A percentile compares a stretch with the other conserved stretches of the same genome.
phyloP scores from a whole-genome alignment of 2,888 invertebrate genomes.

The Eutolmus rufibarbis region DNA sequence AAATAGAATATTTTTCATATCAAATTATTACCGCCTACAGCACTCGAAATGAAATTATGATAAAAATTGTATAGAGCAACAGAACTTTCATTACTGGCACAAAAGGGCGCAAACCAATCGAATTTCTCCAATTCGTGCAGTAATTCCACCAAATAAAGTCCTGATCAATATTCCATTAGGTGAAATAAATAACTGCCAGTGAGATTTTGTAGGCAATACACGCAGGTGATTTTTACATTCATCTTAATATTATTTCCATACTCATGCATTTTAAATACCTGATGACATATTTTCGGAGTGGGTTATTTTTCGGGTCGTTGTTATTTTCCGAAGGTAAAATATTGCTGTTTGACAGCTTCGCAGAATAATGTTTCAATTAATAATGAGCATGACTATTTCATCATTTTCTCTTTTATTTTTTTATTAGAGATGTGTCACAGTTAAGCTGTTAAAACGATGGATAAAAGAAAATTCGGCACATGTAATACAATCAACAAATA shows the following conservation, averaged over 20 bases:
- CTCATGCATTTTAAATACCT: background rate
- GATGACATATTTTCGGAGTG: background rate
- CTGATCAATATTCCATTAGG: constrained; percentile 14
- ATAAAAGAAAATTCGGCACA: too few species aligned
- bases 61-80: background rate
- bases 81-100: background rate
- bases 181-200: background rate
- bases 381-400: background rate
- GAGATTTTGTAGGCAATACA: background rate
- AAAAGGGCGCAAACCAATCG: background rate
- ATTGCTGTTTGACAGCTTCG: background rate
- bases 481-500: too few species aligned
- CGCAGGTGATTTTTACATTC: background rate
- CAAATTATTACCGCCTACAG: background rate
- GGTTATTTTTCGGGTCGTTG: background rate
- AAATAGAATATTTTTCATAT: background rate
- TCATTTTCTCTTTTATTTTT: background rate
- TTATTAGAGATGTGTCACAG: background rate
- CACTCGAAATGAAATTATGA: background rate
- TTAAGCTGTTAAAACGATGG: background rate
- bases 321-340: background rate
- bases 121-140: background rate
- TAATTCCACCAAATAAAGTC: background rate
- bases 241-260: background rate
- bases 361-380: background rate